phyloP scores from a whole-genome alignment of 2,888 invertebrate species.

The Phengaris arion region DNA sequence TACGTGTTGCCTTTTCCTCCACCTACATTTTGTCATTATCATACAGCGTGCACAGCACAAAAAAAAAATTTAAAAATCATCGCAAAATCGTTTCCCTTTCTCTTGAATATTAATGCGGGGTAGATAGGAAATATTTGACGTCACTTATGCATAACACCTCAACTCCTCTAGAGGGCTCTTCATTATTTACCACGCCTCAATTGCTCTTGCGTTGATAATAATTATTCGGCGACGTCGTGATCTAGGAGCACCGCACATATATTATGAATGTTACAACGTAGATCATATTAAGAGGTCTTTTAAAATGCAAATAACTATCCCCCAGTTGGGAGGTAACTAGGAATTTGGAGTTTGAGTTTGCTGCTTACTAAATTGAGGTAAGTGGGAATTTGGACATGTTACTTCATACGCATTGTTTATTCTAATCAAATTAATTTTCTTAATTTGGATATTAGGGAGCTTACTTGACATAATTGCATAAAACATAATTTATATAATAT shows the following conservation, averaged over 20 bases:
- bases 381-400: neutral
- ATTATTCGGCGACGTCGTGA: constrained; percentile 30
- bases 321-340: constrained; percentile 6
- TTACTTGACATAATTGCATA: too few relatives aligned
- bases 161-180: constrained; percentile 26
- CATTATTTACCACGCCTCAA: constrained; percentile 29
- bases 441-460: too few relatives aligned
- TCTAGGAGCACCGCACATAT: constrained; percentile 23
- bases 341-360: neutral
- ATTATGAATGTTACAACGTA: constrained; percentile 26
- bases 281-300: constrained; percentile 23
- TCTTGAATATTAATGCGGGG: constrained; percentile 28
- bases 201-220: constrained; percentile 30
- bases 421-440: neutral
- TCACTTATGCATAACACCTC: constrained; percentile 26
- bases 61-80: constrained; percentile 17
- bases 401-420: neutral
- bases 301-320: constrained; percentile 27
- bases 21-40: neutral
- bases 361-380: neutral
- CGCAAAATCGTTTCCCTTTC: constrained; percentile 28
- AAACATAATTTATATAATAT: too few relatives aligned
- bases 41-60: constrained; percentile 22
- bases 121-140: constrained; percentile 31
- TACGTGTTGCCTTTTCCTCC: neutral